phyloP scores from a whole-genome alignment of 2,888 invertebrate species.

The Entomobrya proxima region DNA sequence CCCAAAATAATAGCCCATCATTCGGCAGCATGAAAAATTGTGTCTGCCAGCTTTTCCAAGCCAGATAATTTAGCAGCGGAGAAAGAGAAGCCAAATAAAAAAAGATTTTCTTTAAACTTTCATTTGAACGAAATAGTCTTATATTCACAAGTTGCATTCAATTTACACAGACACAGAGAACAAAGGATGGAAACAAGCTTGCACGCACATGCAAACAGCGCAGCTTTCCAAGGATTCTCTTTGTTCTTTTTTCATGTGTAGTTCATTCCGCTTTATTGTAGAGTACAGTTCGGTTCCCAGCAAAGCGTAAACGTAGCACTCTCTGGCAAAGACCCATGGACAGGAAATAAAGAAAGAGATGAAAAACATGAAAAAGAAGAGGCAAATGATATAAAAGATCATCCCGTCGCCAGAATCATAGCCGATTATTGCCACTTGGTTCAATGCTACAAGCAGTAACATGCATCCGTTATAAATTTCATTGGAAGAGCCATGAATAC shows the following conservation, averaged over 20 bases:
- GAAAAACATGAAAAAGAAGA: too few relatives aligned
- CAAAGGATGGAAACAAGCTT: neutral
- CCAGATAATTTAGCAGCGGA: neutral
- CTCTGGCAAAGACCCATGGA: neutral
- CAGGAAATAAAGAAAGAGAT: neutral
- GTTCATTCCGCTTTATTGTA: neutral
- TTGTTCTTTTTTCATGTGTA: too few relatives aligned
- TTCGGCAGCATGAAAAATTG: neutral
- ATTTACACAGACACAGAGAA: neutral
- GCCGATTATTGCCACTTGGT: neutral
- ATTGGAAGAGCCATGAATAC: too few relatives aligned
- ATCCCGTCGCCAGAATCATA: too few relatives aligned
- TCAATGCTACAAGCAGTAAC: neutral
- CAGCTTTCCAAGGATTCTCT: neutral
- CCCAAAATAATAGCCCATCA: conserved; percentile 6
- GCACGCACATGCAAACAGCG: neutral
- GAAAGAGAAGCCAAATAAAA: neutral
- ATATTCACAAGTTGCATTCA: neutral
- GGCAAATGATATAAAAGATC: conserved; percentile 5
- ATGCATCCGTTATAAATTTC: too few relatives aligned
- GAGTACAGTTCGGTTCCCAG: neutral
- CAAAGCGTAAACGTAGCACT: neutral
- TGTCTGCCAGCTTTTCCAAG: neutral
- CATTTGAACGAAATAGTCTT: too few relatives aligned
- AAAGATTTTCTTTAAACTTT: neutral